Base-by-base conservation (phyloP, 2,113 vertebrate genomes). In the Calidris pygmaea region DNA sequence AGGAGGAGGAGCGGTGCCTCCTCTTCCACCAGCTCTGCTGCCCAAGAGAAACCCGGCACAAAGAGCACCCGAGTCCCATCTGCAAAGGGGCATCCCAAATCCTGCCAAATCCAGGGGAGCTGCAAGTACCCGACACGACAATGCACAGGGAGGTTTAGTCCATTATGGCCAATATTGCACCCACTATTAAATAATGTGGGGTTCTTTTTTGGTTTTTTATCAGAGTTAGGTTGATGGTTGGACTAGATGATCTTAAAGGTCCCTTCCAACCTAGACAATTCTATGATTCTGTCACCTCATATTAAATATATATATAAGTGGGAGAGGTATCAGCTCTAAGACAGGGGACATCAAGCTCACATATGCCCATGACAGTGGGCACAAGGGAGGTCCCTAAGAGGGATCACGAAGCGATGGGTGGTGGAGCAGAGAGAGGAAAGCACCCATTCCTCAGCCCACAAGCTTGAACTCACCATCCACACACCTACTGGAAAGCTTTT, bases 161-260 rank as follows among this genome's bases (percentile, higher is more conserved):
- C 10, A 3, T 9, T 15, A 10, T 1, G 23, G n/a, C 11, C 5
- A 34, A 13, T 6, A 30, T 0, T 14, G 9, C 39, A 63, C 9
- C 5, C 6, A 4, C 14, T 48, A 16, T 12, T 34, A 18, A 66
- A 59, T 39, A 7, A 48, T 47, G 47, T 47, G 47, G 47, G 20
- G 45, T 9, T 5, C 10, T 47, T 47, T 47, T 47, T 47, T 47
- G 20, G 45, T 47, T 21, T 47, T 47, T 47, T 21, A 47, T 47
- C 20, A 21, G 47, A 21, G 47, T 47, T 47, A 9, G 4, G 45
- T 47, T 47, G 45, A 47, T 47, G 45, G 47, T 47, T 47, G 47
- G 47, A 47, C 47, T 21, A 47, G 47, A 47, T 48, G 47, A 48
- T 48, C 47, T 22, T 48, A 48, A 48, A 48, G 21, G 47, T 48